These are phyloP conservation scores for Bombus consobrinus DNA, from an alignment of 1,140 invertebrate genomes.

Conservation along the genomic window DNA sequence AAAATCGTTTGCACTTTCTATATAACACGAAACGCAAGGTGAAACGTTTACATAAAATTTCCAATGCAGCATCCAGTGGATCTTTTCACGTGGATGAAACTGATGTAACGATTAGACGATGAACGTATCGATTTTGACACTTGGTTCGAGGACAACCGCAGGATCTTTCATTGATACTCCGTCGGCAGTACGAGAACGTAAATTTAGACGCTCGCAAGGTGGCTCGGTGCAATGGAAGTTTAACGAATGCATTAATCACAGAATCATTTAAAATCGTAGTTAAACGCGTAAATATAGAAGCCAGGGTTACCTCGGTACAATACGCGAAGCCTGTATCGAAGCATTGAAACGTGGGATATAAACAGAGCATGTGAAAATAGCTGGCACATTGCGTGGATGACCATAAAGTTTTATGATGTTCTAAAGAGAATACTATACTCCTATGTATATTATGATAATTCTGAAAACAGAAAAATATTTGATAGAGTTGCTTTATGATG, in stretches of 20 bases:
- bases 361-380: not conserved
- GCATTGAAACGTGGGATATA: not conserved
- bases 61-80: no score
- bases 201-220: not conserved
- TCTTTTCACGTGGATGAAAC: not conserved
- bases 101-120: no score
- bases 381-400: not conserved
- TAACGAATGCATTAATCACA: slow-evolving; percentile 6
- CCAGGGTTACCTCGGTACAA: not conserved
- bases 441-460: not conserved
- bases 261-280: slow-evolving; percentile 3
- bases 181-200: not conserved
- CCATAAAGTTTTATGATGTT: not conserved
- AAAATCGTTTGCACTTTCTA: not conserved
- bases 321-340: not conserved
- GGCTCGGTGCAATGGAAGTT: not conserved
- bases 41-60: no score
- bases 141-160: not conserved
- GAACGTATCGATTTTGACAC: not conserved
- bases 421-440: not conserved
- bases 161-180: not conserved
- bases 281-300: slow-evolving; percentile 13
- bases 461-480: not conserved
- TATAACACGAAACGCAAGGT: not conserved
- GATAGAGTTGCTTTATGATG: not conserved